phyloP scores from a whole-genome alignment of 2,113 vertebrate genomes.

The Corapipo altera region DNA sequence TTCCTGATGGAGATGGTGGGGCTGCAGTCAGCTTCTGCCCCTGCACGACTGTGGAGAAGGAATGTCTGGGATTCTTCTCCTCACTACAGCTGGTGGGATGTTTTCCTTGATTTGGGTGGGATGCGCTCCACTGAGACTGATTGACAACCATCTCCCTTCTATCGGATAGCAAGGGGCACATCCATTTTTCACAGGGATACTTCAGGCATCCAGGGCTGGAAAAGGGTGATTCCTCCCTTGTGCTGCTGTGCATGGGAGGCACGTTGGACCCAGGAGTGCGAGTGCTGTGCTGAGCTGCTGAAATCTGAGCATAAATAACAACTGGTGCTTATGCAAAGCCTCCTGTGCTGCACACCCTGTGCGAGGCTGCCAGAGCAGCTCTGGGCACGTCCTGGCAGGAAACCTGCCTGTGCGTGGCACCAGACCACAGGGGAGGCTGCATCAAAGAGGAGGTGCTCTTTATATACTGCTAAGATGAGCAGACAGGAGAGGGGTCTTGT shows the following conservation, averaged over 20 bases:
- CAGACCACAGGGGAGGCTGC: rapidly evolving
- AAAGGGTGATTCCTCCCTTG: background rate
- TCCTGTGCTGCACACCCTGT: rapidly evolving
- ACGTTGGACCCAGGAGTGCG: background rate
- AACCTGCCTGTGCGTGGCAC: background rate
- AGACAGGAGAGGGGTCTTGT: background rate
- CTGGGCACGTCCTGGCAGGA: background rate
- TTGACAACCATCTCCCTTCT: rapidly evolving
- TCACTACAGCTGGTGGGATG: background rate
- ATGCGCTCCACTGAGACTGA: background rate
- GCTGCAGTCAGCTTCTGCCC: background rate
- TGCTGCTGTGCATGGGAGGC: background rate
- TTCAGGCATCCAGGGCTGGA: background rate
- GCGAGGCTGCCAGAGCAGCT: rapidly evolving
- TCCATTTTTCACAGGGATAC: background rate
- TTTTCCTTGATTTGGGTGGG: background rate
- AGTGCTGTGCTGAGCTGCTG: background rate
- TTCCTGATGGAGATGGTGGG: background rate
- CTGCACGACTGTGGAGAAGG: background rate
- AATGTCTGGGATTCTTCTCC: background rate
- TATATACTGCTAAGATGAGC: background rate
- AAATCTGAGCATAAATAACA: background rate
- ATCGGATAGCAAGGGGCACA: rapidly evolving
- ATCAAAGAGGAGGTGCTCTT: background rate
- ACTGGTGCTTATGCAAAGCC: background rate